These are phyloP conservation scores for Hedya salicella DNA, from an alignment of 2,888 invertebrate species.

Conservation along the genomic window DNA sequence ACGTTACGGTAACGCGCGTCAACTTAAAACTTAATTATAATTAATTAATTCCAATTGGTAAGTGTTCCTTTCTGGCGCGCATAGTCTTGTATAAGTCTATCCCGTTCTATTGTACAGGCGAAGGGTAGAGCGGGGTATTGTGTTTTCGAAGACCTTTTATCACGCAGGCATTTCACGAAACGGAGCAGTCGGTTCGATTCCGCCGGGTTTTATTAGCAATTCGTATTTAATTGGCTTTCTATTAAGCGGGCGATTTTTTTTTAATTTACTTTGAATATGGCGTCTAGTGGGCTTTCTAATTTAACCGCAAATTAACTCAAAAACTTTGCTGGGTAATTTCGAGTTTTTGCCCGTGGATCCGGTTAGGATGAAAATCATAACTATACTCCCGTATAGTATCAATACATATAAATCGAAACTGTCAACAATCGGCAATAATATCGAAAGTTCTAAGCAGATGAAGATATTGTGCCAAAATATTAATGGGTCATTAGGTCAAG, in stretches of 20 bases:
- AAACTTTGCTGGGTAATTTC: neutral
- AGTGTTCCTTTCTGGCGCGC: conserved; percentile 71
- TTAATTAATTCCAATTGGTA: conserved; percentile 91
- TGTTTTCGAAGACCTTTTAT: conserved; percentile 84
- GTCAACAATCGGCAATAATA: no score
- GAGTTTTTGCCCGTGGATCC: neutral
- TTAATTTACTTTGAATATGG: conserved; percentile 46
- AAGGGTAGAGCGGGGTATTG: conserved; percentile 79
- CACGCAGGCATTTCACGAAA: conserved; percentile 78
- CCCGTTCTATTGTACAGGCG: conserved; percentile 66
- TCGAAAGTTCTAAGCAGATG: no score
- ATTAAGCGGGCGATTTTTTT: conserved; percentile 55
- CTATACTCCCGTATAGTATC: no score
- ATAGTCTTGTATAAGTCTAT: conserved; percentile 78
- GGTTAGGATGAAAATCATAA: neutral
- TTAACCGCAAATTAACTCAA: neutral
- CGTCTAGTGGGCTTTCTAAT: conserved; percentile 4
- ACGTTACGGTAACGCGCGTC: conserved; percentile 84
- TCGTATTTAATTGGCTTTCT: conserved; percentile 79
- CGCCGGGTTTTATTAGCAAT: conserved; percentile 78
- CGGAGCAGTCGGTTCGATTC: conserved; percentile 78
- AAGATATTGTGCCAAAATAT: no score
- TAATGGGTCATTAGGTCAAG: no score
- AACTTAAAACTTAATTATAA: conserved; percentile 94
- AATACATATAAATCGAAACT: no score